These are phyloP conservation scores for Lophius piscatorius DNA, from an alignment of 2,113 vertebrate genomes.

Conservation along the genomic window DNA sequence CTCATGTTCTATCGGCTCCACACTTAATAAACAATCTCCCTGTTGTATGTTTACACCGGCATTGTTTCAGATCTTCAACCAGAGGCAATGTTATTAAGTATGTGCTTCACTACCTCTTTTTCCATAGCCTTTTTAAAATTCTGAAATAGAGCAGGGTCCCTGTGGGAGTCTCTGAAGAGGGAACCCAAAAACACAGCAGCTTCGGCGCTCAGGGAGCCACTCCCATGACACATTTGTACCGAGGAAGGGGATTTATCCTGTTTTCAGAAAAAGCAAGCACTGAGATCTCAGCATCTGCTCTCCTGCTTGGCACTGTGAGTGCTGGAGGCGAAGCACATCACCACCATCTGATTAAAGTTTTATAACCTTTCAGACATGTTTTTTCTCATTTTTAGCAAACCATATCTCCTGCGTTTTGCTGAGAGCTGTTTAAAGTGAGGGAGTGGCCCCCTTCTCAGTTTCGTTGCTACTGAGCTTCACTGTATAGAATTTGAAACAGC, in stretches of 20 bases:
- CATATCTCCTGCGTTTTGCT: constrained; percentile 59
- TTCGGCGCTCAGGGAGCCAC: constrained; percentile 59
- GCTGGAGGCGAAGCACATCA: constrained; percentile 75
- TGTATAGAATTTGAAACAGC: constrained; percentile 14
- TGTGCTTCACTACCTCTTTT: constrained; percentile 53
- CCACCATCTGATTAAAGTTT: constrained; percentile 79
- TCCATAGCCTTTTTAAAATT: constrained; percentile 57
- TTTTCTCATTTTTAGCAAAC: constrained; percentile 71
- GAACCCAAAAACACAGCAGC: constrained; percentile 66
- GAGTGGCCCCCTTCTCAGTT: constrained; percentile 51
- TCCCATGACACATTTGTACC: constrained; percentile 74
- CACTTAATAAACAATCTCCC: constrained; percentile 48
- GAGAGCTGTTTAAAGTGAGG: constrained; percentile 58
- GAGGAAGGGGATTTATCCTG: constrained; percentile 71
- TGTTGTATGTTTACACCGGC: constrained; percentile 45
- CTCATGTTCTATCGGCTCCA: constrained; percentile 23
- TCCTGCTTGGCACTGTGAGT: constrained; percentile 63
- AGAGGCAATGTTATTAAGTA: constrained; percentile 63
- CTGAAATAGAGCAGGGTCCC: constrained; percentile 61
- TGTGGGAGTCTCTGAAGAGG: constrained; percentile 67
- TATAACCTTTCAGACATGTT: constrained; percentile 77
- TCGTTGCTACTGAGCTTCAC: constrained; percentile 40
- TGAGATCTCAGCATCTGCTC: constrained; percentile 75
- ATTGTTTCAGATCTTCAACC: constrained; percentile 64
- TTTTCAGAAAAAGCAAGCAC: constrained; percentile 65